phyloP scores from a whole-genome alignment of 1,140 invertebrate genomes.

The Drosophila trapezifrons region DNA sequence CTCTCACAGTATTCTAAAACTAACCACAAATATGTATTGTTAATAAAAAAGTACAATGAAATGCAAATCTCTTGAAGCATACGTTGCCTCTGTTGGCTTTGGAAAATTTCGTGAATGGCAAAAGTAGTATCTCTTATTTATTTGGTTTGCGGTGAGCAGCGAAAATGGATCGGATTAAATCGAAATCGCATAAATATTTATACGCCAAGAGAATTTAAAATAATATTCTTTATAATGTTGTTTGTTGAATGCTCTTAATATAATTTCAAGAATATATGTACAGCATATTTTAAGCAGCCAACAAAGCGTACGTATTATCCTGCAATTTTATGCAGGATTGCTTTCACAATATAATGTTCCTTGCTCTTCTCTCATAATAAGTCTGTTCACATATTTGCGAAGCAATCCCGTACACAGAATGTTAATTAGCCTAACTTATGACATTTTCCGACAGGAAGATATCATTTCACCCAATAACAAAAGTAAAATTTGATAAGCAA shows the following conservation, averaged over 20 bases:
- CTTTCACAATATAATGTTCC: neutral
- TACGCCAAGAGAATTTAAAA: neutral
- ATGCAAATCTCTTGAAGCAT: neutral
- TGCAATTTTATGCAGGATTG: neutral
- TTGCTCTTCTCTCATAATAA: neutral
- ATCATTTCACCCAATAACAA: neutral
- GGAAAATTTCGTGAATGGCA: neutral
- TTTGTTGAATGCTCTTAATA: neutral
- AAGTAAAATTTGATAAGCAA: constrained; percentile 3
- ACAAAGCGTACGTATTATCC: neutral
- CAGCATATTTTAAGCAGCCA: neutral
- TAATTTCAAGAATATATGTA: neutral
- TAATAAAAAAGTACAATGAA: neutral
- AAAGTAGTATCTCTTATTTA: neutral
- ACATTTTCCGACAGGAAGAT: neutral
- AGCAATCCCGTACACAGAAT: neutral
- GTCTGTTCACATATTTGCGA: neutral
- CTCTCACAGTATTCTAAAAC: constrained; percentile 7
- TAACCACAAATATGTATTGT: constrained; percentile 6
- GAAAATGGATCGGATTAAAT: neutral
- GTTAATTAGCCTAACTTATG: neutral
- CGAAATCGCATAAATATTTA: neutral
- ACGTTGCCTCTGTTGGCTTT: neutral
- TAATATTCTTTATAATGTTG: neutral
- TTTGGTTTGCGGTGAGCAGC: neutral